These are phyloP conservation scores for Betta splendens DNA, from an alignment of 2,797 vertebrate genomes.

Conservation along the genomic window DNA sequence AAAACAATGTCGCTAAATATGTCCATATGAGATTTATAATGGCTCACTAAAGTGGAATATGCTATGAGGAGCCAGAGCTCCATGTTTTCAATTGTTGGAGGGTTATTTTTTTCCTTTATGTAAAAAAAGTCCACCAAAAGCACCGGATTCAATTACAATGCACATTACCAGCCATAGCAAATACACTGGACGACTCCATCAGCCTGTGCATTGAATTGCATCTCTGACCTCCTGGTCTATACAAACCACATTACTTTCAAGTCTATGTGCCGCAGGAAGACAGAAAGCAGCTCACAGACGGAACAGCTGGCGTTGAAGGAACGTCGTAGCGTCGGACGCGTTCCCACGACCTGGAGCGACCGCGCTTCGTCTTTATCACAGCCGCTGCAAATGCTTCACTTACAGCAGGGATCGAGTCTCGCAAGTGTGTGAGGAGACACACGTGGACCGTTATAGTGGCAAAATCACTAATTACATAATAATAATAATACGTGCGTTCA, in stretches of 20 bases:
- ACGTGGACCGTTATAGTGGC: no score
- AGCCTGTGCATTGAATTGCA: not conserved
- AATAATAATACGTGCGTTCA: no score
- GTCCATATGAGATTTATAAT: constrained; percentile 2
- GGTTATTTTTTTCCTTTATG: not conserved
- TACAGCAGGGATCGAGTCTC: no score
- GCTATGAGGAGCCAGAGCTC: not conserved
- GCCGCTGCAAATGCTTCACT: no score
- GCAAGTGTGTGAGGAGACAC: no score
- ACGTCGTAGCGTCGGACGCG: no score
- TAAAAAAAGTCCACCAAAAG: not conserved
- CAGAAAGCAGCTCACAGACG: not conserved
- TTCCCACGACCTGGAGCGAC: no score
- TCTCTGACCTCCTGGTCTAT: not conserved
- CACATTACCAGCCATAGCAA: not conserved
- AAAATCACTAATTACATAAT: no score
- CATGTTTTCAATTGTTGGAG: not conserved
- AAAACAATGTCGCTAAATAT: constrained; percentile 18
- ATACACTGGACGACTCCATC: no score
- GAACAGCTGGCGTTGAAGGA: not conserved
- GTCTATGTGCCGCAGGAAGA: not conserved
- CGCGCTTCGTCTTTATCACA: no score
- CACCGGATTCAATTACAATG: not conserved
- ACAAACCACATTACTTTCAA: not conserved
- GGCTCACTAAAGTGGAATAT: constrained; percentile 4